Conservation (phyloP, 2,888 invertebrate species). For the Volucella zonaria region DNA sequence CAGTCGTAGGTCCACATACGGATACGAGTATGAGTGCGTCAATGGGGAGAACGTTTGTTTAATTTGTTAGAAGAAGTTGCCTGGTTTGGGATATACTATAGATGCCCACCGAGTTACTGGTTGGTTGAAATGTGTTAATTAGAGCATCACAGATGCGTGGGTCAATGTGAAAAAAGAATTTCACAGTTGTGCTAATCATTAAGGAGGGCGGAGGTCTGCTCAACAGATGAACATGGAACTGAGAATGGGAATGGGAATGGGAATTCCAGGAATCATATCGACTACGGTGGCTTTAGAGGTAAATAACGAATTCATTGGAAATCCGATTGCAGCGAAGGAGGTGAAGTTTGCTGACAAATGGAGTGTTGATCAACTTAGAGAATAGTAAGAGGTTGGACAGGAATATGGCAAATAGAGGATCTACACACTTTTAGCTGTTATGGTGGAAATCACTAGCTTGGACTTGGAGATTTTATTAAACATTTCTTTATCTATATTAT, state of each 20-base stretch:
- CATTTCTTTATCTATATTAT: too few species aligned
- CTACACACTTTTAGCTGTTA: too few species aligned
- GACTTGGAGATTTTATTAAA: too few species aligned
- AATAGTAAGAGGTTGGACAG: too few species aligned
- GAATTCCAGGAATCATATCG: slow-evolving; percentile 24
- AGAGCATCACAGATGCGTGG: slow-evolving; percentile 57
- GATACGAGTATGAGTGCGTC: slow-evolving; percentile 14
- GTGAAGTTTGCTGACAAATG: too few species aligned
- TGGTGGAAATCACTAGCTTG: too few species aligned
- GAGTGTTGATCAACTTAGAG: too few species aligned
- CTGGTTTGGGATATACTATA: neutral
- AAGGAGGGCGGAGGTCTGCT: neutral
- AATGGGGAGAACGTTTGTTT: slow-evolving; percentile 48
- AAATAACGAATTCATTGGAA: slow-evolving; percentile 4
- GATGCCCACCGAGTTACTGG: slow-evolving; percentile 13
- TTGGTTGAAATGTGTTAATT: slow-evolving; percentile 67
- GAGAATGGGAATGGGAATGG: neutral
- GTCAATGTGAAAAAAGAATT: slow-evolving; percentile 28
- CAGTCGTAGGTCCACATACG: neutral
- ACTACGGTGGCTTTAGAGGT: neutral
- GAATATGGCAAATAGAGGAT: too few species aligned
- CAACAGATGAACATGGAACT: slow-evolving; percentile 5
- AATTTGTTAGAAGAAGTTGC: slow-evolving; percentile 53
- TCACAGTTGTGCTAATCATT: slow-evolving; percentile 39
- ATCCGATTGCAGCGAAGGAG: neutral